Evolutionary conservation across 2,113 vertebrate species (phyloP).

Genomic region (Nothoprocta pentlandii): DNA sequence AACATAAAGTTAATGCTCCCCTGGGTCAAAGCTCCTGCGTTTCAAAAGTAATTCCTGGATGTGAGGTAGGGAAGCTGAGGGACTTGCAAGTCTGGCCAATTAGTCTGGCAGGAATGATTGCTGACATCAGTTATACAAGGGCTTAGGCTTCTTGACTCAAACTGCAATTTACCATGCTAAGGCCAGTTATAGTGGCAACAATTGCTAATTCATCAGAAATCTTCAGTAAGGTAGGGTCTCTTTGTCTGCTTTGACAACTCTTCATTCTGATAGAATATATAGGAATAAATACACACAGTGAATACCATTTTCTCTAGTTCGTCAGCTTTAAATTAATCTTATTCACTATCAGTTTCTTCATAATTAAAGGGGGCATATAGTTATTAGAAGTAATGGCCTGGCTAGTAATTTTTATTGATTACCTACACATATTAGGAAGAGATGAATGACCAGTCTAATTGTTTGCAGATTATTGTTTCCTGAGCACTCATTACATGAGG

Average conservation of each 20-base stretch:
- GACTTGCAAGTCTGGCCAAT: neutral
- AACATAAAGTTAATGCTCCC: neutral
- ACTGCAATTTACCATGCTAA: neutral
- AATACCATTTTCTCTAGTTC: neutral
- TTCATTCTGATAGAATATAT: constrained; percentile 31
- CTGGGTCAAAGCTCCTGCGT: neutral
- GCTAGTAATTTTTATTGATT: constrained; percentile 69
- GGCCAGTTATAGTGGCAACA: neutral
- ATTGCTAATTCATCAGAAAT: constrained; percentile 6
- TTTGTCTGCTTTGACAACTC: neutral
- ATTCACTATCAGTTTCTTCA: neutral
- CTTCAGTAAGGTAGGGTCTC: neutral
- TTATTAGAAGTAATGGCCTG: constrained; percentile 48
- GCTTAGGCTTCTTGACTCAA: neutral
- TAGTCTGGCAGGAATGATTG: neutral
- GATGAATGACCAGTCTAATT: constrained; percentile 47
- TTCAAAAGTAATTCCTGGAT: neutral
- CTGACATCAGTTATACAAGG: neutral
- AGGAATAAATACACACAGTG: neutral
- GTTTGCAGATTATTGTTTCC: constrained; percentile 50
- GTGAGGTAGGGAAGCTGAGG: neutral
- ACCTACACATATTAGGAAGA: constrained; percentile 28
- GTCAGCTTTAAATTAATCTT: constrained; percentile 37
- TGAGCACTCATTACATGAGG: neutral
- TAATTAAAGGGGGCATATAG: constrained; percentile 31